Base-by-base conservation (phyloP, 30 jellyfish, hydroid and myxozoan species). In the Calvadosia cruxmelitensis region DNA sequence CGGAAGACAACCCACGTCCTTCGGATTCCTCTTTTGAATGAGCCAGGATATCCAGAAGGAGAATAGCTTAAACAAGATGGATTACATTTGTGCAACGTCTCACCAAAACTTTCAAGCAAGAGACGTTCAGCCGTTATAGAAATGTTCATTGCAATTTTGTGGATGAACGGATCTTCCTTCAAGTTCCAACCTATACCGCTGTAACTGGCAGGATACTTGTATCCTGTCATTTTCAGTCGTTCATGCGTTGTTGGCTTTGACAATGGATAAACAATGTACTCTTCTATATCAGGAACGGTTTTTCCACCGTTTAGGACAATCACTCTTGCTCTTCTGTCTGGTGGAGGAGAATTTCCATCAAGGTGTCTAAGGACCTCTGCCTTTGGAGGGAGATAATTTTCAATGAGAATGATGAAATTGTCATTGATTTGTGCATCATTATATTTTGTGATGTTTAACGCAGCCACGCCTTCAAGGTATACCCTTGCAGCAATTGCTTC, bases 41-140 rank as follows among this genome's bases (percentile, higher is more conserved):
- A 36, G n/a, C 64, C 83, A 2, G 92, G 83, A 32, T 35, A 53
- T 24, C 83, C 92, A 69, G 64, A 31, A 15, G 79, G 65, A 5
- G 63, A 32, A 49, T 51, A 20, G 10, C 3, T 23, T 29, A 78
- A 52, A 67, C 92, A 78, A 25, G 64, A 27, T 36, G 69, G 73
- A 0, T 76, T 63, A 42, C 92, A 78, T 30, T 78, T 78, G 64
- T 78, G 83, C 2, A 78, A 13, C 78, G 77, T 66, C 67, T 73
- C 23, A 34, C 78, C 84, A 31, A 78, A 78, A 35, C 92, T 78
- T 34, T 78, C 92, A 33, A 66, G 70, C 52, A 78, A 64, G 78
- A 78, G 31, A 2, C 76, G 80, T 34, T 52, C 68, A 2, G 80
- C 81, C 31, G 52, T 73, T 34, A 64, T 49, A 3, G 90, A 48